These are phyloP conservation scores for Eupithecia vulgata DNA, from an alignment of 2,888 invertebrate species.

Conservation along the genomic window DNA sequence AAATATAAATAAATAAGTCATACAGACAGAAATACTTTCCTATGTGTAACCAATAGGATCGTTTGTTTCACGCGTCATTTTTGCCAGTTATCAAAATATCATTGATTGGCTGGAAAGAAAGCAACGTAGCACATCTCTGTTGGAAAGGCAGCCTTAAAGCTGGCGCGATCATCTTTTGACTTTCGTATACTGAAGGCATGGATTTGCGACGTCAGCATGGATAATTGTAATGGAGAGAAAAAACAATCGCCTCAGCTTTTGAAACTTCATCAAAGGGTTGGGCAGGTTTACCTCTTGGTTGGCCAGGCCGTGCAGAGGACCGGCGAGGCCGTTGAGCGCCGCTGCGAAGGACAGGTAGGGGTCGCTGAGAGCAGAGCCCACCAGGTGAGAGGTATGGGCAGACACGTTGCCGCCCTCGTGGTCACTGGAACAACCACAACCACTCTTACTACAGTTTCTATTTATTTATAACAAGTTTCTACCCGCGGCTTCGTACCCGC, in stretches of 20 bases:
- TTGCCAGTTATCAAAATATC: too few species aligned
- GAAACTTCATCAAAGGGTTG: too few species aligned
- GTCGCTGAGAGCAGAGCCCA: slow-evolving; percentile 96
- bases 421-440: slow-evolving; percentile 83
- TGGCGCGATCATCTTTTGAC: too few species aligned
- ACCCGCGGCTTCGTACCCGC: too few species aligned
- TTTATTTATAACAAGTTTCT: too few species aligned
- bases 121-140: too few species aligned
- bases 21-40: too few species aligned
- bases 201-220: background rate
- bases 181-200: background rate
- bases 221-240: background rate
- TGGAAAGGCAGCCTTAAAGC: too few species aligned
- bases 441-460: background rate
- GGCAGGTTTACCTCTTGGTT: slow-evolving; percentile 90
- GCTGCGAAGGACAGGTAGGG: slow-evolving; percentile 96
- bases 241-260: background rate
- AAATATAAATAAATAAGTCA: too few species aligned
- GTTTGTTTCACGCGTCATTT: too few species aligned
- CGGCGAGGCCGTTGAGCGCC: slow-evolving; percentile 96
- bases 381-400: slow-evolving; percentile 96
- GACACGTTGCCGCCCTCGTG: slow-evolving; percentile 99
- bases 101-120: too few species aligned
- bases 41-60: too few species aligned
- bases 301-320: slow-evolving; percentile 97